Conservation (phyloP, 2,113 vertebrate genomes). For the Pagrus major region DNA sequence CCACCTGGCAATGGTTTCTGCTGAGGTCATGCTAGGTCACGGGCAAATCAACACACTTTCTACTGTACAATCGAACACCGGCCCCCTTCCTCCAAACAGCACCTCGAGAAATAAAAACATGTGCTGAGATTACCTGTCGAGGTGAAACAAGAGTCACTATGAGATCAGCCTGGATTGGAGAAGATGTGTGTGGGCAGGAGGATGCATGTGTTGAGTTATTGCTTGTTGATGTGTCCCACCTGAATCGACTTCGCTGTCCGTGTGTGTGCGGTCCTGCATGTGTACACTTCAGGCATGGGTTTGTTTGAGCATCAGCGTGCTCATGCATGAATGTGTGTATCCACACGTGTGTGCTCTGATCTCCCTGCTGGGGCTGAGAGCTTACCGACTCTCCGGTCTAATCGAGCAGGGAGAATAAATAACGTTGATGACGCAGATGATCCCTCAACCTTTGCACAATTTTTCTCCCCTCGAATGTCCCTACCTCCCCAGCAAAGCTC, state of each 20-base stretch:
- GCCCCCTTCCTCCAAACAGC: constrained; percentile 14
- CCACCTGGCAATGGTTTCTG: constrained; percentile 60
- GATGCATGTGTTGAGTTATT: constrained; percentile 34
- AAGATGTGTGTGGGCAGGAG: constrained; percentile 30
- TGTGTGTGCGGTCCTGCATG: constrained; percentile 29
- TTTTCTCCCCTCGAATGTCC: constrained; percentile 18
- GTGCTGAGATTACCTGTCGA: constrained; percentile 16
- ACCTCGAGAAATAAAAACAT: constrained; percentile 34
- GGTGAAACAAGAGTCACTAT: constrained; percentile 29
- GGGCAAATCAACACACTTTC: constrained; percentile 29
- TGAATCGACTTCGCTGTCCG: background rate
- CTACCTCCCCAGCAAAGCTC: background rate
- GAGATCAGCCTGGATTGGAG: background rate
- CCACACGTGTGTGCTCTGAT: background rate
- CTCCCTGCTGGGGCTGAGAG: background rate
- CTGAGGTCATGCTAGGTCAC: constrained; percentile 22
- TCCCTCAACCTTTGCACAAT: constrained; percentile 22
- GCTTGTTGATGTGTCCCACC: constrained; percentile 38
- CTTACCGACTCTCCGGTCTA: constrained; percentile 23
- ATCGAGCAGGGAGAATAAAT: constrained; percentile 36
- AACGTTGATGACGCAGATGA: constrained; percentile 29
- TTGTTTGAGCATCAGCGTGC: constrained; percentile 32
- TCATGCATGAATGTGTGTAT: constrained; percentile 38
- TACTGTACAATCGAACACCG: constrained; percentile 17
- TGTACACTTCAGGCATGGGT: constrained; percentile 2